Evolutionary conservation across 2,113 vertebrate species (phyloP), one percentile per base, ranked within the genome.

Genomic region (Oenanthe melanoleuca): DNA sequence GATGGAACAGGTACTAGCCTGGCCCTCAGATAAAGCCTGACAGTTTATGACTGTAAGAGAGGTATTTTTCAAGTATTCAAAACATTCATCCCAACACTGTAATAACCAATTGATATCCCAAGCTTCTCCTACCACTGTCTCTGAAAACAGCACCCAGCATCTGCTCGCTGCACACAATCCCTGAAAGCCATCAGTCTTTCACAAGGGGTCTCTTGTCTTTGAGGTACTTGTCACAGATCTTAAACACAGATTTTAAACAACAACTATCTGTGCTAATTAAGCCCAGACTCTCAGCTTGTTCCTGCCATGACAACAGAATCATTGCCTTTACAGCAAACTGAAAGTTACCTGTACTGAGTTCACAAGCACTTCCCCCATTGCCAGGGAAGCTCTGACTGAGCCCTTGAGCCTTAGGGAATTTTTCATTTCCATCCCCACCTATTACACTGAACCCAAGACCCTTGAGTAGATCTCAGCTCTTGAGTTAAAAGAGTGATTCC

Each of bases 101-200:
- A 88, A 69, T 12, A 61, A 31, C 7, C 29, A 60, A 14, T 2
- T n/a, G 49, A 28, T 34, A 77, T 1, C 31, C 33, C 11, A 42
- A n/a, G 26, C 26, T 73, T 37, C 45, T 71, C n/a, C 44, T 16
- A 47, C 4, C 37, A 16, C 31, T 2, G 1, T 12, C 56, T 71
- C 66, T 75, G 74, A 14, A 61, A 49, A 45, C 2, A 5, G 25
- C 1, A 29, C 31, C 38, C 10, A 56, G 40, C 47, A 50, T 38
- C 6, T 9, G 23, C 23, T 37, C 0, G 0, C n/a, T 8, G 3
- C 25, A 50, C 2, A 1, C 0, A 0, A n/a, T 10, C 52, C 18
- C 21, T 5, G n/a, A 61, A 52, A 63, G 47, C 33, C 8, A 5
- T 20, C 23, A 2, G 23, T 7, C 2, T 12, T n/a, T 24, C 34